A percentile compares a stretch with the other conserved stretches of the same genome.
These are phyloP conservation scores for Cyanoderma ruficeps DNA, from an alignment of 2,113 vertebrate species.

Conservation along the genomic window DNA sequence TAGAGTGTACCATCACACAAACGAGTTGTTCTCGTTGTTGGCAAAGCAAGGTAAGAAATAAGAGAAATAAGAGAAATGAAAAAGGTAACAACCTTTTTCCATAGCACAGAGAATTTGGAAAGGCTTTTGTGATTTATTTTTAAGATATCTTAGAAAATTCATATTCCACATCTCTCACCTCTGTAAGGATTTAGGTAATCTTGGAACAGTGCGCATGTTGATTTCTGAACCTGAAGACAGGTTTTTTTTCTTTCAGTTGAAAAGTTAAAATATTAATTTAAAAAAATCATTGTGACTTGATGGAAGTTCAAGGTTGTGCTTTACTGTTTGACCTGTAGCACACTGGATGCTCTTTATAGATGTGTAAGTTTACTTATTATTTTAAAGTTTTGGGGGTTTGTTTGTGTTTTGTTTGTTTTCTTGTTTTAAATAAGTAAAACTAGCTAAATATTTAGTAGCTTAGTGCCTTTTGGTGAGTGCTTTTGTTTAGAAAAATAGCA, in stretches of 20 bases:
- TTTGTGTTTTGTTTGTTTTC: not conserved
- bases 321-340: not conserved
- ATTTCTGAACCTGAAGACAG: not conserved
- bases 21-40: not conserved
- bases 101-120: not conserved
- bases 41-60: not conserved
- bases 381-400: rapidly evolving
- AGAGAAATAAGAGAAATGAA: not conserved
- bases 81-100: not conserved
- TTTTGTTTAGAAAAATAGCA: not conserved
- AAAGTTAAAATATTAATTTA: not conserved
- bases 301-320: not conserved
- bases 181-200: not conserved
- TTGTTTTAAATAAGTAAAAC: not conserved
- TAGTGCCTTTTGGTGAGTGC: not conserved
- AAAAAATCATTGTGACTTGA: not conserved
- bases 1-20: not conserved
- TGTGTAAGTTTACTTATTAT: not conserved
- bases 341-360: not conserved
- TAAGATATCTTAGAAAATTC: not conserved
- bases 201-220: not conserved
- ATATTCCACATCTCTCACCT: rapidly evolving
- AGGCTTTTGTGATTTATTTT: not conserved
- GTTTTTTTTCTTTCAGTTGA: not conserved
- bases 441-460: not conserved